Evolutionary conservation across 2,888 invertebrate species (phyloP).

Genomic region (Stratiomys singularior): DNA sequence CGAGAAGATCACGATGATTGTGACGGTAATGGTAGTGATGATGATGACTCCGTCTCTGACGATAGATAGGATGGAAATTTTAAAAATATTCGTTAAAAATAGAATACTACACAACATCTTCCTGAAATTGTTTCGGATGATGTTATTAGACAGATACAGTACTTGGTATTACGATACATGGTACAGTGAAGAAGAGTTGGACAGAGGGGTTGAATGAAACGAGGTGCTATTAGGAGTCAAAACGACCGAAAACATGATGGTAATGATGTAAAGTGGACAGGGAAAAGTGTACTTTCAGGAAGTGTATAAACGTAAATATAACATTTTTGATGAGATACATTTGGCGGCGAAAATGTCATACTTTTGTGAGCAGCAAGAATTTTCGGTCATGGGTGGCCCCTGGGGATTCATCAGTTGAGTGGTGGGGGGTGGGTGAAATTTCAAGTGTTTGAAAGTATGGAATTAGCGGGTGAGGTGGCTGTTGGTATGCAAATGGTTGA

Average conservation of each 20-base stretch:
- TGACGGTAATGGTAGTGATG: background rate
- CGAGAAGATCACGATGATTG: background rate
- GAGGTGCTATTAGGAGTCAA: background rate
- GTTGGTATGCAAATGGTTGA: too few species aligned
- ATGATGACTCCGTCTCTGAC: background rate
- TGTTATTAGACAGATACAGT: constrained; percentile 18
- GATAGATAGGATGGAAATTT: background rate
- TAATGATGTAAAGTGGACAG: constrained; percentile 6
- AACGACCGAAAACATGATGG: background rate
- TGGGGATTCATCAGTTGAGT: too few species aligned
- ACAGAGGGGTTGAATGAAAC: background rate
- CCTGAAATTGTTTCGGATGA: background rate
- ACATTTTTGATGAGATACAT: background rate
- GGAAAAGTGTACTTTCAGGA: background rate
- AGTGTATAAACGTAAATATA: background rate
- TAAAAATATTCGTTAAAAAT: constrained; percentile 13
- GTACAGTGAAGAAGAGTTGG: background rate
- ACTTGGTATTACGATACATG: background rate
- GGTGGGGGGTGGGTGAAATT: too few species aligned
- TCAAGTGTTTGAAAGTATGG: too few species aligned
- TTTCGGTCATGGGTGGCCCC: background rate
- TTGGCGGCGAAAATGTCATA: background rate
- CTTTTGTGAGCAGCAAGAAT: background rate
- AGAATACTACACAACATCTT: constrained; percentile 3
- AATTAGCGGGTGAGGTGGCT: too few species aligned